Conservation (phyloP, 1,140 invertebrate species). For the Chymomyza costata region DNA sequence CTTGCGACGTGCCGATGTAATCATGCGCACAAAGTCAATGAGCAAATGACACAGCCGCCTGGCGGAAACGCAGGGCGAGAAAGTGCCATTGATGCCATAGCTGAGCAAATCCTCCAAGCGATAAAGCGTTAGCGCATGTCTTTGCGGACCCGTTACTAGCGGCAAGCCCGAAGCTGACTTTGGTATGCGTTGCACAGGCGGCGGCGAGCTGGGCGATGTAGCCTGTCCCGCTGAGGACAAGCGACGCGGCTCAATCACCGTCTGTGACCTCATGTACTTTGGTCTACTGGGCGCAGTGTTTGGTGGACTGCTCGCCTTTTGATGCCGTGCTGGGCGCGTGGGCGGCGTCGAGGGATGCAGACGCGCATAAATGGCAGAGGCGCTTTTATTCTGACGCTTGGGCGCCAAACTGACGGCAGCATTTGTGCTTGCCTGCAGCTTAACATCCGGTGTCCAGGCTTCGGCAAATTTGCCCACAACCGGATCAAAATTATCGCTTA, state of each 20-base stretch:
- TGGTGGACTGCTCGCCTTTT: conserved; percentile 48
- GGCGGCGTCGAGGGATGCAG: conserved; percentile 37
- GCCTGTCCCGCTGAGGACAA: conserved; percentile 63
- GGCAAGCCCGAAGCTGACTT: conserved; percentile 79
- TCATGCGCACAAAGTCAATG: conserved; percentile 86
- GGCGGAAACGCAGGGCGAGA: conserved; percentile 77
- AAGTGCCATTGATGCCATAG: conserved; percentile 82
- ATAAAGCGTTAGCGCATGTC: conserved; percentile 87
- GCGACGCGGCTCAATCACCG: conserved; percentile 76
- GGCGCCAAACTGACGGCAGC: conserved; percentile 42
- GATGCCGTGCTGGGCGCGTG: conserved; percentile 44
- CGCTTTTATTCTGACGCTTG: conserved; percentile 73
- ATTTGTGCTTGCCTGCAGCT: conserved; percentile 36
- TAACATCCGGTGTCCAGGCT: conserved; percentile 65
- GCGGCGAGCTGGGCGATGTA: conserved; percentile 35
- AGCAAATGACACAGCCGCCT: conserved; percentile 84
- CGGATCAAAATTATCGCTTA: conserved; percentile 95
- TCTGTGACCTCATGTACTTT: conserved; percentile 76
- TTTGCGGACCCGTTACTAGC: conserved; percentile 85
- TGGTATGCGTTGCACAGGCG: conserved; percentile 59
- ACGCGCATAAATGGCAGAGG: conserved; percentile 62
- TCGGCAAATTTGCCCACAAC: conserved; percentile 94
- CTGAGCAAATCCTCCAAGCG: conserved; percentile 88
- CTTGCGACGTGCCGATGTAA: conserved; percentile 86
- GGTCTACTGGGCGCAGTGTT: conserved; percentile 55